Conservation (phyloP, 2,113 vertebrate genomes). For the cattle (Bos taurus) region ARS-UCD2.0 NC_037357.1:40152501-40153000, state of each 20-base stretch:
- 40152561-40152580: neutral
- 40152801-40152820: no score
- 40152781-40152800: no score
- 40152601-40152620: neutral
- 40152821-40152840: no score
- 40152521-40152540: neutral
- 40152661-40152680: neutral
- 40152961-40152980: no score
- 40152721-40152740: neutral
- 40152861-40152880: no score
- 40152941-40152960: no score
- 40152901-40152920: no score
- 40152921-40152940: no score
- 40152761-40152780: neutral
- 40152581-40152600: neutral
- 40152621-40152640: neutral
- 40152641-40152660: neutral
- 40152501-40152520: neutral
- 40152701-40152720: neutral
- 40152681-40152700: neutral
- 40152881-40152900: no score
- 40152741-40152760: neutral
- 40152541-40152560: neutral
- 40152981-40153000: no score
- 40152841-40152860: no score